Evolutionary conservation across 2,113 vertebrate species (phyloP).

Genomic region (Dascyllus trimaculatus): DNA sequence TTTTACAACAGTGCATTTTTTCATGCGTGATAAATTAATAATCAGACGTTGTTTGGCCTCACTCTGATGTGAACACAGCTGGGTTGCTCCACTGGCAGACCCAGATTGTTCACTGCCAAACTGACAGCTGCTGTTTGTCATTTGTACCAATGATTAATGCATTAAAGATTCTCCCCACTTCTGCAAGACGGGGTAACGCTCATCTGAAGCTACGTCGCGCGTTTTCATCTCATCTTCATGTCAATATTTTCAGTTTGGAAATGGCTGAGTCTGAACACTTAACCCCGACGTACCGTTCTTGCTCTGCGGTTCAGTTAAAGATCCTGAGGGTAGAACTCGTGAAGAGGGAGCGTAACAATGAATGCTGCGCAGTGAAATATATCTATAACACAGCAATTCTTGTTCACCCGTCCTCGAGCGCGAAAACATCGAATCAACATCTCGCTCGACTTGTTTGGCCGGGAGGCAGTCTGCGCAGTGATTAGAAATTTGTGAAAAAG

Average conservation of each 20-base stretch:
- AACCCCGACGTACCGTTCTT: conserved; percentile 24
- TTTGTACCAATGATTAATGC: conserved; percentile 55
- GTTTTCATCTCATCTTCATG: conserved; percentile 20
- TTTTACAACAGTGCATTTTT: not conserved
- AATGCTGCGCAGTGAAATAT: conserved; percentile 23
- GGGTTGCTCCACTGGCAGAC: conserved; percentile 43
- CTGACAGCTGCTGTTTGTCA: conserved; percentile 65
- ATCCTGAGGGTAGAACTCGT: conserved; percentile 25
- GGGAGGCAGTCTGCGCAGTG: conserved; percentile 41
- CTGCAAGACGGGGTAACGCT: conserved; percentile 10
- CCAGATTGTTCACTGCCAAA: conserved; percentile 45
- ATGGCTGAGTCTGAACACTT: conserved; percentile 6
- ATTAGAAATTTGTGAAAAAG: conserved; percentile 47
- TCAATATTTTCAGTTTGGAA: conserved; percentile 25
- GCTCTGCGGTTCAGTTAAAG: conserved; percentile 32
- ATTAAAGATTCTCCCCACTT: conserved; percentile 30
- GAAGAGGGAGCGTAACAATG: conserved; percentile 30
- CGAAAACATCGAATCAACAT: conserved; percentile 49
- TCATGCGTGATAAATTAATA: conserved; percentile 45
- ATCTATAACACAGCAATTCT: conserved; percentile 38
- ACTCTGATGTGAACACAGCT: conserved; percentile 60
- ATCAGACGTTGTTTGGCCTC: conserved; percentile 39
- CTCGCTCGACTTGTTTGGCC: conserved; percentile 54
- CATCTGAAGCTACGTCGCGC: conserved; percentile 17
- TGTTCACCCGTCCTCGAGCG: conserved; percentile 46